Conservation (phyloP, 2,888 invertebrate genomes). For the Nephrocerus scutellatus region DNA sequence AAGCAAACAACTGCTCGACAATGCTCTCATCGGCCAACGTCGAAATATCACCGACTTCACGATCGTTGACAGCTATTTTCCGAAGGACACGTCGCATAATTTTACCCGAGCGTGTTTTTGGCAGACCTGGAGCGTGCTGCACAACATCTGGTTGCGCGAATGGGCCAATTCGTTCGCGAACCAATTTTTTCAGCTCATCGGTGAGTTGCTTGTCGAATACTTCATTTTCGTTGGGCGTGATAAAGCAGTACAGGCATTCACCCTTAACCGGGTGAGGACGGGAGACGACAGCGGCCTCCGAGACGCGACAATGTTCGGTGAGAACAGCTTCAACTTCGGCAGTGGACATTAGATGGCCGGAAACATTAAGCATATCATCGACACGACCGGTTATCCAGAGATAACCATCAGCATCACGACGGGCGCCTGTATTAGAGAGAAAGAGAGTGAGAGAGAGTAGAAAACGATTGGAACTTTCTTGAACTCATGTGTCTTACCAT, state of each 20-base stretch:
- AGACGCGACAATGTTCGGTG: slow-evolving; percentile 68
- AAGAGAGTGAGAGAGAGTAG: too few species aligned
- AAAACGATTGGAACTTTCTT: not conserved
- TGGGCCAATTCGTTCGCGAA: slow-evolving; percentile 87
- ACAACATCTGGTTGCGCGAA: slow-evolving; percentile 94
- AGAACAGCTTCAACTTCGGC: slow-evolving; percentile 85
- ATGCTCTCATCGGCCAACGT: slow-evolving; percentile 91
- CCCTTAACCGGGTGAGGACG: slow-evolving; percentile 93
- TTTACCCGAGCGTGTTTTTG: slow-evolving; percentile 96
- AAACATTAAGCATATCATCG: slow-evolving; percentile 98
- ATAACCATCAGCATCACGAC: slow-evolving; percentile 88
- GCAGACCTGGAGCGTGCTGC: slow-evolving; percentile 88
- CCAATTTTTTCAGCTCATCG: slow-evolving; percentile 66
- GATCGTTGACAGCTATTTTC: slow-evolving; percentile 85
- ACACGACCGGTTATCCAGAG: slow-evolving; percentile 95
- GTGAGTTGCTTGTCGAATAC: slow-evolving; percentile 63
- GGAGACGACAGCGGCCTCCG: slow-evolving; percentile 95
- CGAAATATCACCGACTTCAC: slow-evolving; percentile 85
- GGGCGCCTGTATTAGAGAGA: slow-evolving; percentile 60
- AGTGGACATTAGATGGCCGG: slow-evolving; percentile 95
- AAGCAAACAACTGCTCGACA: slow-evolving; percentile 70
- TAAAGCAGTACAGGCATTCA: slow-evolving; percentile 94
- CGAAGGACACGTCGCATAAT: slow-evolving; percentile 94
- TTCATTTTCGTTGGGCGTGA: slow-evolving; percentile 77
- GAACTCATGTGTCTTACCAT: slow-evolving; percentile 59